These are phyloP conservation scores for Pyrochroa serraticornis DNA, from an alignment of 2,888 invertebrate genomes.

Conservation along the genomic window DNA sequence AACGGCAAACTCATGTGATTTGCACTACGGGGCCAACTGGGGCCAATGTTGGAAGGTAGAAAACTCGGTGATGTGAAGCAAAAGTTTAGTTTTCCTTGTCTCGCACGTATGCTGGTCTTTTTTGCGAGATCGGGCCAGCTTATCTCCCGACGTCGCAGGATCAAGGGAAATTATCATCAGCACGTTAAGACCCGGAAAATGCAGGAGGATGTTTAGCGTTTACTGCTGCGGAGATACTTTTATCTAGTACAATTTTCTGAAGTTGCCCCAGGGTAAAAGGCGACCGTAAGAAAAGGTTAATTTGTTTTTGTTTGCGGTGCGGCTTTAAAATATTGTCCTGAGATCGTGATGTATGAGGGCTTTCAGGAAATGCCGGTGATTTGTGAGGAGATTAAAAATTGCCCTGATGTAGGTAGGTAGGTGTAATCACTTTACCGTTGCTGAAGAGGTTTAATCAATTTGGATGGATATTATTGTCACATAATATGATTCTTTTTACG, in stretches of 20 bases:
- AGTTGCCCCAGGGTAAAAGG: slow-evolving; percentile 2
- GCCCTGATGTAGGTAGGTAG: neutral
- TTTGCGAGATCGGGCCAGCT: slow-evolving; percentile 8
- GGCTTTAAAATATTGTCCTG: slow-evolving; percentile 8
- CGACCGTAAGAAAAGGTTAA: slow-evolving; percentile 6
- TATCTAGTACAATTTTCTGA: slow-evolving; percentile 20
- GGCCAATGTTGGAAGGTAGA: slow-evolving; percentile 6
- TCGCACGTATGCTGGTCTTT: slow-evolving; percentile 3
- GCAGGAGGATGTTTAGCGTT: slow-evolving; percentile 23
- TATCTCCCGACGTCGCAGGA: slow-evolving; percentile 16
- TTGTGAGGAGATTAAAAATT: slow-evolving; percentile 1
- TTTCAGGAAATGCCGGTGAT: slow-evolving; percentile 5
- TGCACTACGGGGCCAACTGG: slow-evolving; percentile 13
- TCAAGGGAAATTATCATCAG: slow-evolving; percentile 27
- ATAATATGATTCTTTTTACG: too few species aligned
- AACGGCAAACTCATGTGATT: slow-evolving; percentile 18
- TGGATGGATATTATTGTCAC: too few species aligned
- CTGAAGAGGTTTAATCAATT: neutral
- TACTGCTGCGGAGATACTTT: slow-evolving; percentile 19
- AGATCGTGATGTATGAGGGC: slow-evolving; percentile 13
- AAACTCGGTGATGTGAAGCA: slow-evolving; percentile 5
- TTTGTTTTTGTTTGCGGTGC: slow-evolving; percentile 18
- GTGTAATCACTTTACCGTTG: neutral
- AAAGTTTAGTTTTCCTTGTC: slow-evolving; percentile 10
- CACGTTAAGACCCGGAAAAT: slow-evolving; percentile 21